Conservation (phyloP, 2,888 invertebrate genomes). For the Idaea aversata region DNA sequence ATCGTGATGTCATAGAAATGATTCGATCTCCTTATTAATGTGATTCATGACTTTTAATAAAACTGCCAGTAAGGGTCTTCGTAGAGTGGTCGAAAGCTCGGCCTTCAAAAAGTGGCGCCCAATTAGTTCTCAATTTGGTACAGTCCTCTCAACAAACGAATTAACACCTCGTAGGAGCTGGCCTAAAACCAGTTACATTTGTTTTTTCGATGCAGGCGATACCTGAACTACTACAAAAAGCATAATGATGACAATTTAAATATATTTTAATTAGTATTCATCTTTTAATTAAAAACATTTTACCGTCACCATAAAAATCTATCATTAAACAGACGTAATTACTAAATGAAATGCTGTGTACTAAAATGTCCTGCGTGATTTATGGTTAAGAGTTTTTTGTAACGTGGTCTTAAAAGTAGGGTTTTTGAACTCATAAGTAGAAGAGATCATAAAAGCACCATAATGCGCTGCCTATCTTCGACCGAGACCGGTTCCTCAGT, state of each 20-base stretch:
- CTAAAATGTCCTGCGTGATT: conserved; percentile 1
- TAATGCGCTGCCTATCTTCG: neutral
- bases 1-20: conserved; percentile 63
- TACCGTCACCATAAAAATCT: neutral
- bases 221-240: neutral
- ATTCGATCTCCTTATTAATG: conserved; percentile 37
- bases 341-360: conserved; percentile 1
- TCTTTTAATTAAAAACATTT: neutral
- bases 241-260: neutral
- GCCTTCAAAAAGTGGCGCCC: neutral
- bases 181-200: neutral
- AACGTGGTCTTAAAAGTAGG: neutral
- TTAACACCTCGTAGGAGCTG: neutral
- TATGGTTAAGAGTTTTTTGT: neutral
- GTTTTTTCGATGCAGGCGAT: neutral
- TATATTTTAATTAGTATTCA: neutral
- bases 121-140: neutral
- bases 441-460: conserved; percentile 1
- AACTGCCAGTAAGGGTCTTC: conserved; percentile 2
- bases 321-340: neutral
- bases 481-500: neutral
- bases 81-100: neutral
- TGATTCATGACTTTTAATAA: conserved; percentile 23
- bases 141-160: neutral
- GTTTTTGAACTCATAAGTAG: neutral